Percentiles rank a stretch among this genome's conserved stretches.
These are phyloP conservation scores for Pseudomyrmex flavicornis DNA, from an alignment of 1,140 invertebrate genomes.

Conservation along the genomic window DNA sequence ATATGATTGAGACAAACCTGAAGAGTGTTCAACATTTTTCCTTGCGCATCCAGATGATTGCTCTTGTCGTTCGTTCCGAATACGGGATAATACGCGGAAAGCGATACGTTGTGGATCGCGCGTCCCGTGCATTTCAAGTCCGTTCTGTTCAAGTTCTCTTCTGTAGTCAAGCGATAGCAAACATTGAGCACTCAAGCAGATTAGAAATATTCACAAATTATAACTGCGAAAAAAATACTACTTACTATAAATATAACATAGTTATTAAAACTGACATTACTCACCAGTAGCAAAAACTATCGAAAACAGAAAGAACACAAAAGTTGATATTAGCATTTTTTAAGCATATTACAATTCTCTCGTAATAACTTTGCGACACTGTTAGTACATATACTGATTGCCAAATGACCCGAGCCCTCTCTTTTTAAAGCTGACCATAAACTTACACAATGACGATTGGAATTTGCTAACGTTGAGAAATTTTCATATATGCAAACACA, in stretches of 20 bases:
- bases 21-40: constrained; percentile 82
- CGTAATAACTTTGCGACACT: constrained; percentile 3
- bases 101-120: constrained; percentile 80
- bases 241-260: background rate
- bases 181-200: background rate
- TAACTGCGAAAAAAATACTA: background rate
- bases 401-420: background rate
- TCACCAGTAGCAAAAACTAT: constrained; percentile 1
- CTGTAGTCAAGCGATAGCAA: background rate
- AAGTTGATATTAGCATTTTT: constrained; percentile 19
- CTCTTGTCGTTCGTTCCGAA: constrained; percentile 78
- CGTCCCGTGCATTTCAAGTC: constrained; percentile 70
- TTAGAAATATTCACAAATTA: background rate
- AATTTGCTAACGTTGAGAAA: constrained; percentile 43
- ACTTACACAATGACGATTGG: constrained; percentile 3
- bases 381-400: background rate
- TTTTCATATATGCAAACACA: background rate
- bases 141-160: constrained; percentile 24
- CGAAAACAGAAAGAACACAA: background rate
- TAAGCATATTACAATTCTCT: background rate
- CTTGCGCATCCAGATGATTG: constrained; percentile 82
- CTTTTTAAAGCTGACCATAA: constrained; percentile 31
- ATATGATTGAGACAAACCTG: constrained; percentile 78
- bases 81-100: constrained; percentile 85
- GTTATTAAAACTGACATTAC: background rate